Evolutionary conservation across 1,140 invertebrate species (phyloP).

Genomic region (Trichonephila inaurata): DNA sequence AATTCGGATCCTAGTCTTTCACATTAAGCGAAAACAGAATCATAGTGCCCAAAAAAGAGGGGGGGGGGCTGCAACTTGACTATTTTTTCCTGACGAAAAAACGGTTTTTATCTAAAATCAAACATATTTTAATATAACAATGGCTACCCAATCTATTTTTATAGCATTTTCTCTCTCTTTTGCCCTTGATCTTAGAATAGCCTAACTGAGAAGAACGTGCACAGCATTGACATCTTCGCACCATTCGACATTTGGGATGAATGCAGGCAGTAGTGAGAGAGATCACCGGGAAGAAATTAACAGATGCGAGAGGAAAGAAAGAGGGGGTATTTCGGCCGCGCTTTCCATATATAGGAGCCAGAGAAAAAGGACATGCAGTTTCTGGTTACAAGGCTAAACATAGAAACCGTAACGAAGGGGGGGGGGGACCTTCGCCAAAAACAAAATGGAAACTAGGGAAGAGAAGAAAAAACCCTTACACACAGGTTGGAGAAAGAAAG

Average conservation of each 20-base stretch:
- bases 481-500: slow-evolving; percentile 22
- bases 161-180: neutral
- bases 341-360: slow-evolving; percentile 59
- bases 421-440: slow-evolving; percentile 52
- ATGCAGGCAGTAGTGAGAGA: neutral
- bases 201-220: neutral
- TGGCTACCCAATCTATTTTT: too few species aligned
- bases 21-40: too few species aligned
- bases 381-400: slow-evolving; percentile 50
- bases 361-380: slow-evolving; percentile 49
- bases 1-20: too few species aligned
- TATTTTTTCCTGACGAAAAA: too few species aligned
- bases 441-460: slow-evolving; percentile 56
- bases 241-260: slow-evolving; percentile 30
- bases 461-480: slow-evolving; percentile 6
- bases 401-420: slow-evolving; percentile 45
- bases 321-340: neutral
- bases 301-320: slow-evolving; percentile 41
- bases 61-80: too few species aligned
- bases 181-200: neutral
- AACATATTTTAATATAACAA: too few species aligned
- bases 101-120: too few species aligned
- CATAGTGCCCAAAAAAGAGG: too few species aligned
- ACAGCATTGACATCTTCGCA: neutral
- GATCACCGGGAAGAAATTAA: slow-evolving; percentile 52